Evolutionary conservation across 1,140 invertebrate genomes (phyloP), one percentile per base, ranked within the genome.

Genomic region (Drosophila pandora): DNA sequence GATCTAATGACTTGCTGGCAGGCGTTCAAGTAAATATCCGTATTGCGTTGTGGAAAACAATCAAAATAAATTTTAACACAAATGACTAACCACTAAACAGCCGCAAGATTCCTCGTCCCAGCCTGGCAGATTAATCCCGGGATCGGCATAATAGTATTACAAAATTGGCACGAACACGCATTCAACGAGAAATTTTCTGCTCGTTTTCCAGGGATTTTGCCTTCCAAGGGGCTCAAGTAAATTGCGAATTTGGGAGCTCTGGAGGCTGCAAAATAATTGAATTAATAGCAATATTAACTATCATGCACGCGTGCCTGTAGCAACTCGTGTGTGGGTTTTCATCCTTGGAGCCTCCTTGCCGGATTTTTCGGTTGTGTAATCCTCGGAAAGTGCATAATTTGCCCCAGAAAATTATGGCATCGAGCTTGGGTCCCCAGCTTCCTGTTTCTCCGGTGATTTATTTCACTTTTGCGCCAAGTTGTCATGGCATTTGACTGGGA

Each of bases 401-500:
- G 70, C 37, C 68, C 55, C 52, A 69, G 57, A 76, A 76, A 88
- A 83, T 82, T 82, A 67, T 62, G 58, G 64, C 54, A 72, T 58
- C 22, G 21, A 45, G 45, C 7, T 60, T 30, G 39, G 21, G 30
- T 48, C 52, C 25, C 22, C 43, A 53, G 50, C 54, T 65, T 77
- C 78, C 83, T 65, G 75, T 87, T 57, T 77, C 52, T 58, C 45
- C 57, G 52, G 54, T 84, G 84, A 88, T 88, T 89, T 88, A 89
- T 89, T 73, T 88, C 48, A 56, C 60, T 76, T 88, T 68, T 74
- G 72, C 76, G 59, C 76, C 63, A 88, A 83, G 79, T 83, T 89
- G 76, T 83, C 83, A 77, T 62, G 79, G 76, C 72, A 68, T 73
- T 82, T 76, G 70, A 79, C 78, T 85, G 53, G 70, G 69, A 72